Evolutionary conservation across 2,888 invertebrate genomes (phyloP).

Genomic region (Diplolepis rosae): DNA sequence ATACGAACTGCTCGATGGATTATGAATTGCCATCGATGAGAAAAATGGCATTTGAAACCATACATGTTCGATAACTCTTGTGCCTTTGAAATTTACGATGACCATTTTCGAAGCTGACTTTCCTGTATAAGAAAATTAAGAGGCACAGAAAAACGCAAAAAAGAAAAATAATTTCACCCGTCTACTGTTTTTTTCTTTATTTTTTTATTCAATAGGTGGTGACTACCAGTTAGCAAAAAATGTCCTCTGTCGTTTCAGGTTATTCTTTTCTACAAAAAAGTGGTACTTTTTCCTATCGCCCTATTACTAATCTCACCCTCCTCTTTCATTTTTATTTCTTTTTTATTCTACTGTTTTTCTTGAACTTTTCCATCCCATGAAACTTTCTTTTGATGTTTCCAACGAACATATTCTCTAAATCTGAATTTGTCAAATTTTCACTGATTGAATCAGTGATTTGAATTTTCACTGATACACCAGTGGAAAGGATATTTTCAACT

Average conservation of each 20-base stretch:
- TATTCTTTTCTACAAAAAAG: background rate
- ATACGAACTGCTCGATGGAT: constrained; percentile 47
- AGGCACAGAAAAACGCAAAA: background rate
- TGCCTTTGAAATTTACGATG: constrained; percentile 38
- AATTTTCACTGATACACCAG: too few relatives aligned
- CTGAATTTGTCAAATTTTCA: too few relatives aligned
- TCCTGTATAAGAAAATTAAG: background rate
- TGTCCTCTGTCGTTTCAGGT: background rate
- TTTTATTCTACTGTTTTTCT: background rate
- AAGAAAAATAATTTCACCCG: background rate
- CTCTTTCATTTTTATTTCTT: background rate
- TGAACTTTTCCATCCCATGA: background rate
- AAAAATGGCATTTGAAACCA: constrained; percentile 49
- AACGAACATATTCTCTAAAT: too few relatives aligned
- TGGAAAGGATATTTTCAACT: too few relatives aligned
- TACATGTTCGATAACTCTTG: constrained; percentile 37
- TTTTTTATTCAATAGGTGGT: background rate
- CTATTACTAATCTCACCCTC: background rate
- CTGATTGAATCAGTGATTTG: too few relatives aligned
- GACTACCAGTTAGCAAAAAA: background rate
- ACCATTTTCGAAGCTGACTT: constrained; percentile 16
- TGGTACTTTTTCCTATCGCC: background rate
- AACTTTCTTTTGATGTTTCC: too few relatives aligned
- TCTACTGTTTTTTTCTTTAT: too few relatives aligned
- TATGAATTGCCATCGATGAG: constrained; percentile 49